Evolutionary conservation across 2,888 invertebrate species (phyloP).

Genomic region (Sphecodes monilicornis): DNA sequence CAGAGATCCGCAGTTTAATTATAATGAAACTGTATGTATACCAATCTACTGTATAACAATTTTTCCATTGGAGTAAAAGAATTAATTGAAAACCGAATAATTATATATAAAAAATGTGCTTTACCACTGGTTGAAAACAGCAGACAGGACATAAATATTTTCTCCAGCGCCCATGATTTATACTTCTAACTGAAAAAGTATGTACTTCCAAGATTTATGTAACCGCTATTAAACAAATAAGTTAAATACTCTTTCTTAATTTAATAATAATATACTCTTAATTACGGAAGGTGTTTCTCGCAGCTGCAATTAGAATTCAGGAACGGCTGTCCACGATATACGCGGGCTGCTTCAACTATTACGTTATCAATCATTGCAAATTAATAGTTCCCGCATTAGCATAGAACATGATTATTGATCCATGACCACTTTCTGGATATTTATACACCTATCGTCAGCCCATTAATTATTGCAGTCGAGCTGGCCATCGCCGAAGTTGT

Average conservation of each 20-base stretch:
- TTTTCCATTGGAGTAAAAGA: not conserved
- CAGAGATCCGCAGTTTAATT: not conserved
- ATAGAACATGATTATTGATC: slow-evolving; percentile 44
- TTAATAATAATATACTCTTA: not conserved
- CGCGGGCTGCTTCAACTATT: not conserved
- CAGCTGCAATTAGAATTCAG: not conserved
- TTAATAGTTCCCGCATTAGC: slow-evolving; percentile 36
- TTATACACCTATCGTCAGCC: slow-evolving; percentile 52
- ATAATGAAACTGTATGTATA: not conserved
- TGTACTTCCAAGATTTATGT: not conserved
- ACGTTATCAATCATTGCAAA: slow-evolving; percentile 45
- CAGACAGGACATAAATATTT: not conserved
- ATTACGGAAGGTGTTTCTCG: not conserved
- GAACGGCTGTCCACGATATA: not conserved
- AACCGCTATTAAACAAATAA: not conserved
- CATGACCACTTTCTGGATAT: slow-evolving; percentile 58
- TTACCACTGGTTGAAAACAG: not conserved
- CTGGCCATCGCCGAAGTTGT: slow-evolving; percentile 44
- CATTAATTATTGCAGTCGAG: slow-evolving; percentile 49
- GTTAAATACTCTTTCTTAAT: not conserved
- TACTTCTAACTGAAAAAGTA: not conserved
- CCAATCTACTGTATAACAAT: not conserved
- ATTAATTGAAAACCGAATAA: not conserved
- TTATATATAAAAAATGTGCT: not conserved
- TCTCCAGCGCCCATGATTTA: not conserved